Evolutionary conservation across 2,797 vertebrate genomes (phyloP), one percentile per base, ranked within the genome.

Genomic region (Gobio occitaniae): DNA sequence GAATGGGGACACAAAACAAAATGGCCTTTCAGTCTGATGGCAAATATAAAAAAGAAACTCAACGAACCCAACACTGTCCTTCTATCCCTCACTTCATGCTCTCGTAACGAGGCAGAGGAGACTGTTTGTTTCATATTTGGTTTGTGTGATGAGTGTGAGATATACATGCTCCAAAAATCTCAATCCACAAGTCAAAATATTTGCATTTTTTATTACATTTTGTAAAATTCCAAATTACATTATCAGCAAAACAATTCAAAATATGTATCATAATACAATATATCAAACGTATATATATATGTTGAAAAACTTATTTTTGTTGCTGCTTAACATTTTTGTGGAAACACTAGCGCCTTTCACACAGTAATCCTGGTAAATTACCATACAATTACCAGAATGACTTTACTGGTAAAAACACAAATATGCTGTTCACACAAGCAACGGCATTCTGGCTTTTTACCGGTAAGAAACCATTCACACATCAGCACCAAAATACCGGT

Each of bases 1-100:
- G 63, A 82, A 86, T 82, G 80, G 50, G 65, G 66, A 81, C 85
- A 77, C 50, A 50, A 78, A 85, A 82, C 78, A 82, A 78, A 71
- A 85, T 82, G 19, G 79, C 56, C 77, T 77, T 82, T 59, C 71
- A 44, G 75, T 56, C 75, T 83, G 59, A 85, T 80, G 47, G 78
- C 17, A 82, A 70, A 86, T 50, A 52, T 41, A 38, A 41, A 52
- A 84, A 65, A 72, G 41, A 71, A 72, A 85, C 52, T 65, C 54
- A 50, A 63, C 7, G 15, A 72, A 85, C 68, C 29, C 19, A 29
- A 72, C 29, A 9, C 54, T 19, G 83, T 65, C 83, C 68, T 84
- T 71, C 25, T 61, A 71, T 16, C 29, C 21, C 52, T 38, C 41
- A 84, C 52, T 69, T 75, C 2, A 4, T 41, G 32, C 63, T 47